Evolutionary conservation across 2,113 vertebrate genomes (phyloP).

Genomic region (Malurus elegans): DNA sequence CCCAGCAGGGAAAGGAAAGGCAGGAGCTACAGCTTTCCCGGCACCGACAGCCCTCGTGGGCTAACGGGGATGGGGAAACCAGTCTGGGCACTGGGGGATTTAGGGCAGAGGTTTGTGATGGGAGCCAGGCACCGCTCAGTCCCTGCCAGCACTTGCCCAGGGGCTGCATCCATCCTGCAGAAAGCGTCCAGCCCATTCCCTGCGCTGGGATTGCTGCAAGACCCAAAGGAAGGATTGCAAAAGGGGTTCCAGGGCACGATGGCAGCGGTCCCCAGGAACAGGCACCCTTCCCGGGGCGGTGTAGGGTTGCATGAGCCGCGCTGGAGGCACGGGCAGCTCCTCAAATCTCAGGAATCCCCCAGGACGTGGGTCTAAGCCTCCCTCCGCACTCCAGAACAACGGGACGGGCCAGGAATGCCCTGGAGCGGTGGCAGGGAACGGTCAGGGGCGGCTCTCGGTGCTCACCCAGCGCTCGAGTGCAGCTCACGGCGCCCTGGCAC

Average conservation of each 20-base stretch:
- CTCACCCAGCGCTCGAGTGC: not conserved
- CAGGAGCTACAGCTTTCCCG: not conserved
- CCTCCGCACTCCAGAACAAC: accelerated
- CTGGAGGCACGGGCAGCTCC: not conserved
- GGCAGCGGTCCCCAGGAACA: accelerated
- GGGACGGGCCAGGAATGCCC: not conserved
- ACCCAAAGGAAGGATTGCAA: not conserved
- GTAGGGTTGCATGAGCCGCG: not conserved
- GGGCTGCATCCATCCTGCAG: not conserved
- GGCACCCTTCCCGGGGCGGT: not conserved
- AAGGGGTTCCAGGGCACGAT: not conserved
- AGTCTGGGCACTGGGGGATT: accelerated
- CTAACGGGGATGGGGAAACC: not conserved
- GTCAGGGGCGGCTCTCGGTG: not conserved
- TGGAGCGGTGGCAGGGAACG: not conserved
- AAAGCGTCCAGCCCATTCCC: accelerated
- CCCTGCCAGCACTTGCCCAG: accelerated
- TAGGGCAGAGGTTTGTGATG: not conserved
- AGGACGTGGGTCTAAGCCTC: accelerated
- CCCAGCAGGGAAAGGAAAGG: not conserved
- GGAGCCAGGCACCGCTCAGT: not conserved
- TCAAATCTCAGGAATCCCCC: accelerated
- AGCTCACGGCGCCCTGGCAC: not conserved
- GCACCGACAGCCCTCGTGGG: accelerated
- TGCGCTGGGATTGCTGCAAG: not conserved